Base-by-base conservation (phyloP, 2,888 invertebrate species). In the Cylloceria caligata region DNA sequence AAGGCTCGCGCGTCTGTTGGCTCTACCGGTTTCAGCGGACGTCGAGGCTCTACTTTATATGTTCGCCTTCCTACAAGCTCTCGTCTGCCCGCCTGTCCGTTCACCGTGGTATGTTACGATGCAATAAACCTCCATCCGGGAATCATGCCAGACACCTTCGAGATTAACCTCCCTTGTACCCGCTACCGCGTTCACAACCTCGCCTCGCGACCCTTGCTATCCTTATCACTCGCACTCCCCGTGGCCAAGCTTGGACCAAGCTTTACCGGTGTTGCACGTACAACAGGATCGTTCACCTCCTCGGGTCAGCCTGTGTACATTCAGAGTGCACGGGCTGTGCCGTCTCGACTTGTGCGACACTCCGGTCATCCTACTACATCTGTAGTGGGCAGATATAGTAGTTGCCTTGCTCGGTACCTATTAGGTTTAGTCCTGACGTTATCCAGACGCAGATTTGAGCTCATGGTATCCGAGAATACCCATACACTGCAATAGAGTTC, bases 81-180 rank as follows among this genome's bases (percentile, higher is more conserved):
- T 45, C 16, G 42, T 27, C 47, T 47, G 47, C 47, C 65, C 7
- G 30, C 49, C 62, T 39, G 64, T 36, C 68, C 36, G 21, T 39
- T 19, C 71, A 19, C 42, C 84, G 73, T 64, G 84, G 84, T 88
- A 86, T 76, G 87, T 89, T 90, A 90, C 88, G 89, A 88, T 83
- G 88, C 88, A 88, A 91, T 90, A 91, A 90, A 91, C 87, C 87
- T 87, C 85, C 84, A 85, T 87, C 87, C 84, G 86, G 85, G 86
- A 89, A 88, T 90, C 87, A 87, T 88, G 87, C 86, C 88, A 88
- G 89, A 89, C 88, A 90, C 89, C 88, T 89, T 88, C 83, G 86
- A 88, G 89, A 91, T 91, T 91, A 91, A 88, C 86, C 83, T 83
- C 84, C 76, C 68, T 64, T 47, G 55, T 68, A 75, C 55, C 68